A percentile compares a stretch with the other conserved stretches of the same genome.
Conservation (phyloP, 2,797 vertebrate species). For the Centropyge bicolor region DNA sequence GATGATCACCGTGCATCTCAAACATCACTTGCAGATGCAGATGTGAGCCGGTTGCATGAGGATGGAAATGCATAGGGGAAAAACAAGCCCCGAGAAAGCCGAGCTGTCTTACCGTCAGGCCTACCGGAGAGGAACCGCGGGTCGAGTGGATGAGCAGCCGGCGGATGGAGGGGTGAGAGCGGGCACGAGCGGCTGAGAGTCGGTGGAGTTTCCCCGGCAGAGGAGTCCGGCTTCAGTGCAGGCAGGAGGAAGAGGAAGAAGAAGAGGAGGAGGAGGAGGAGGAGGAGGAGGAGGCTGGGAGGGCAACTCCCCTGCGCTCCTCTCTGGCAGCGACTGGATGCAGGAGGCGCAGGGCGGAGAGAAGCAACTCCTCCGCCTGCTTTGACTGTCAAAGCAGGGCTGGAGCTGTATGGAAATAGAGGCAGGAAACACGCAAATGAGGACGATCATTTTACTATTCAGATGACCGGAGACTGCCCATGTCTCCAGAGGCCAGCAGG, state of each 20-base stretch:
- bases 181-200: conserved; percentile 19
- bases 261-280: conserved; percentile 20
- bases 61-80: conserved; percentile 10
- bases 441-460: conserved; percentile 27
- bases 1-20: not conserved
- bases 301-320: conserved; percentile 73
- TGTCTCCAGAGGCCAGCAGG: not conserved
- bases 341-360: conserved; percentile 66
- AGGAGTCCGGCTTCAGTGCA: conserved; percentile 42
- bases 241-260: conserved; percentile 15
- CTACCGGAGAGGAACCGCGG: conserved; percentile 55
- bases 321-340: conserved; percentile 66
- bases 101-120: conserved; percentile 69
- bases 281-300: conserved; percentile 22
- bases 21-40: not conserved
- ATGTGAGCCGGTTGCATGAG: conserved; percentile 17
- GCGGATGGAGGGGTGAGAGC: conserved; percentile 21
- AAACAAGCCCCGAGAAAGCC: not conserved
- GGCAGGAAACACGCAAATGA: conserved; percentile 65
- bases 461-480: conserved; percentile 3
- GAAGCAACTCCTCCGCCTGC: conserved; percentile 25
- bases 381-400: conserved; percentile 73
- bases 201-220: conserved; percentile 35
- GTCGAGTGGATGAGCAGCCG: conserved; percentile 40
- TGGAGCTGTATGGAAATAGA: conserved; percentile 68